Base-by-base conservation (phyloP, 1,140 invertebrate species). In the Drosophila nasuta region DNA sequence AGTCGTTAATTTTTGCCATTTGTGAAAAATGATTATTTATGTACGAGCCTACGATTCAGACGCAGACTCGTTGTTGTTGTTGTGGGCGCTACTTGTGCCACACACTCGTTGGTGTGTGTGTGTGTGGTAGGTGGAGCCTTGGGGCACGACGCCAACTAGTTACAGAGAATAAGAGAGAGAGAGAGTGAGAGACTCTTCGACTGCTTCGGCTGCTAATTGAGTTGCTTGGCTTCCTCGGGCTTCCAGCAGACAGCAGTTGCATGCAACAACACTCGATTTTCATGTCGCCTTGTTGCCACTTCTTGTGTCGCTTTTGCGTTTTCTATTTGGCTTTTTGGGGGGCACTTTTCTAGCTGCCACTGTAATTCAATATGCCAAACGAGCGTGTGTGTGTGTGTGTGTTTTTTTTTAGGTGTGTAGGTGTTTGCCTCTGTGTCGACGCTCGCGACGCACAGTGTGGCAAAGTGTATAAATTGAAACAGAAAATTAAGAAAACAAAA, bases 141-240 rank as follows among this genome's bases (percentile, higher is more conserved):
- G 67, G 58, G 58, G 64, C 69, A 17, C 11, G 38, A 5, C 51
- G 11, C 10, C 48, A 74, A 62, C 71, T 38, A 73, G 68, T 65
- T 65, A 38, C 35, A 10, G 0, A 38, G 35, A 7, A 10, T 2
- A 11, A 25, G 20, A 25, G 20, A 25, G 17, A 17, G 13, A 15
- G 15, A 1, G 20, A 25, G 20, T 25, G 20, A 25, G 20, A 25
- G 20, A 25, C 20, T 25, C 20, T 25, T 25, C 20, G 20, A 25
- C 20, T 25, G 3, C 20, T 20, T 11, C 8, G 51, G 49, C 17
- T 75, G 80, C 85, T 88, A 83, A 88, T 88, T 88, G 80, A 88
- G 83, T 88, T 88, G 85, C 83, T 88, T 88, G 83, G 83, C 83
- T 88, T 89, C 85, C 81, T 72, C 35, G 51, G 74, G 65, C 63